Evolutionary conservation across 2,113 vertebrate genomes (phyloP), one percentile per base, ranked within the genome.

Genomic region (Lampris incognitus): DNA sequence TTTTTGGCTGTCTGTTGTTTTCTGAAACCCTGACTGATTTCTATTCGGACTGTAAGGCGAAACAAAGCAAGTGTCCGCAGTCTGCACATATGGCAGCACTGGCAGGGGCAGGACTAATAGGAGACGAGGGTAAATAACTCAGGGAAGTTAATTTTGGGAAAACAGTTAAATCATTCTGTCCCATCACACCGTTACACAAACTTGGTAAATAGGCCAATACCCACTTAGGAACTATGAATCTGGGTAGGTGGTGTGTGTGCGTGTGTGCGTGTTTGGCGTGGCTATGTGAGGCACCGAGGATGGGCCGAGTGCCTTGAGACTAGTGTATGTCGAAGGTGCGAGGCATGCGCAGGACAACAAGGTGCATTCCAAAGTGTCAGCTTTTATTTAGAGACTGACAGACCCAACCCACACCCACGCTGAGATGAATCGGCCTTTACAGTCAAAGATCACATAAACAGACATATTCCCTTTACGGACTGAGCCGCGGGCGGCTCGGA

Each of bases 341-440:
- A 63, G 60, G 41, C 60, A 63, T 63, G 60, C 41, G 10, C 60
- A 24, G 60, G 60, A 63, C 60, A 46, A 59, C 9, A 37, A 42
- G 37, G 36, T 63, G 42, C 41, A 44, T 63, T 44, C 60, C 41
- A 44, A 63, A 63, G 10, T 63, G 41, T 63, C 4, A 6, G 51
- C 10, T 46, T 63, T 63, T 63, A 63, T 63, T 63, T 11, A 63
- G 41, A 46, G 41, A 13, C 13, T 9, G 51, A 54, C 51, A 54
- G 10, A 11, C 51, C 51, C 7, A n/a, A 13, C 13, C 51, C 51
- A 54, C n/a, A 54, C 10, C 5, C 51, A 54, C 6, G 11, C 8
- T 54, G 51, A 54, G 51, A 54, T 5, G 13, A 13, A 5, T 54
- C 51, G n/a, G 11, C n/a, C n/a, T 46, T 5, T 7, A 46, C 4